Evolutionary conservation across 2,113 vertebrate species (phyloP).

Genomic region (Burhinus bistriatus): DNA sequence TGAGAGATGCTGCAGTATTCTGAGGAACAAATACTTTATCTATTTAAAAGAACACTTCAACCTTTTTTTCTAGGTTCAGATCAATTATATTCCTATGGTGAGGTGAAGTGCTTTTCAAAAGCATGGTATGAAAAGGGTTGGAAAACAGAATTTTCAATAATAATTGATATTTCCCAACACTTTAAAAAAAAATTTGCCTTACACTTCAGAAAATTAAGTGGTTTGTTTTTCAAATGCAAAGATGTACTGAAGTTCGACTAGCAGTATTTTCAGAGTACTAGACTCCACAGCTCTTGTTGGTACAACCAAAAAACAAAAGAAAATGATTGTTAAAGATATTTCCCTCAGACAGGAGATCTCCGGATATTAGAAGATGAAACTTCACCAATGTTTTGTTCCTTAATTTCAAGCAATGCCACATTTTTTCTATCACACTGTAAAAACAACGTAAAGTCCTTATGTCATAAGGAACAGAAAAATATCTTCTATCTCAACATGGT

Average conservation of each 20-base stretch:
- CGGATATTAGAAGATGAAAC: not conserved
- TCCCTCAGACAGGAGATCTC: not conserved
- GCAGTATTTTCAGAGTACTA: not conserved
- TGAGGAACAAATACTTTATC: not conserved
- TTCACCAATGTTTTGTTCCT: not conserved
- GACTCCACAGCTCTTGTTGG: not conserved
- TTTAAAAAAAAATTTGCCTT: not conserved
- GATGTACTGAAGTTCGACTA: not conserved
- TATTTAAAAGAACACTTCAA: not conserved
- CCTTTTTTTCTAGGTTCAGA: not conserved
- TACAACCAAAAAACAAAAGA: not conserved
- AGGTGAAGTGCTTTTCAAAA: not conserved
- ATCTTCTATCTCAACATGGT: not conserved
- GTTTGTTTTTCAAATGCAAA: not conserved
- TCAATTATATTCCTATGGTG: not conserved
- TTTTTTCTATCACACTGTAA: not conserved
- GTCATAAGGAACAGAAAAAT: not conserved
- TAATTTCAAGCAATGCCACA: not conserved
- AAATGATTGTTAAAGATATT: not conserved
- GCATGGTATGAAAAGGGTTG: not conserved
- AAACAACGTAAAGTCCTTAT: not conserved
- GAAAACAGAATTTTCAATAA: slow-evolving; percentile 11
- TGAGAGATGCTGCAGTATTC: not conserved
- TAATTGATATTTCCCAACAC: not conserved
- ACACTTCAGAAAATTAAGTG: not conserved